Evolutionary conservation across 2,113 vertebrate species (phyloP), one percentile per base, ranked within the genome.

Genomic region (Theristicus caerulescens): DNA sequence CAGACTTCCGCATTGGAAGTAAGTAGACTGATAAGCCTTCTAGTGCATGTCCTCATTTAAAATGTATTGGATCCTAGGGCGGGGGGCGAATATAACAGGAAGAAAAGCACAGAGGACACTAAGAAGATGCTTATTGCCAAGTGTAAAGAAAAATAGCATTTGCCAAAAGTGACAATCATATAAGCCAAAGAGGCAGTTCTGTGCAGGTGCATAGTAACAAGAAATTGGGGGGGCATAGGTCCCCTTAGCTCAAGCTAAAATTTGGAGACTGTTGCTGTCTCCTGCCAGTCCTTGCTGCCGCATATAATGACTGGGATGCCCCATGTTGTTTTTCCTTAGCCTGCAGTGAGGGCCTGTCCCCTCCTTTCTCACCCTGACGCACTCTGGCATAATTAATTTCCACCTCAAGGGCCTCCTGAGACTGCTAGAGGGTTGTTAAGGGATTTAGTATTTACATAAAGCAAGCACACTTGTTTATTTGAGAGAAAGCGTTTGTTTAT

Each of bases 1-100:
- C 96, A 92, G 40, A 71, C 93, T 69, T 96, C 59, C 26, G 97
- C 97, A 25, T 1, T 94, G 22, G 17, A 98, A 0, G 98, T 98
- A 38, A 97, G 94, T 76, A 77, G 55, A n/a, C 52, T 32, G 44
- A 24, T 17, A 78, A 77, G 40, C 47, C 16, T 36, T 51, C n/a
- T 38, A 12, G 29, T 42, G 34, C 31, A 11, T 7, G 18, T 36
- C 13, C 21, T 58, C 1, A 0, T 42, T 36, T 44, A 42, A 80
- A 74, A 57, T 11, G 5, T 9, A 12, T 46, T 61, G 26, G 52
- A 32, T 66, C 16, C 36, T 21, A 36, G 32, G 59, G 18, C 25
- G 32, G 27, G 18, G 47, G 31, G 11, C 0, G 0, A 82, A 77
- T 42, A 31, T 24, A 52, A 29, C 1, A 61, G 77, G 36, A 82